These are phyloP conservation scores for Tribolium madens DNA, from an alignment of 1,140 invertebrate genomes.

Conservation along the genomic window DNA sequence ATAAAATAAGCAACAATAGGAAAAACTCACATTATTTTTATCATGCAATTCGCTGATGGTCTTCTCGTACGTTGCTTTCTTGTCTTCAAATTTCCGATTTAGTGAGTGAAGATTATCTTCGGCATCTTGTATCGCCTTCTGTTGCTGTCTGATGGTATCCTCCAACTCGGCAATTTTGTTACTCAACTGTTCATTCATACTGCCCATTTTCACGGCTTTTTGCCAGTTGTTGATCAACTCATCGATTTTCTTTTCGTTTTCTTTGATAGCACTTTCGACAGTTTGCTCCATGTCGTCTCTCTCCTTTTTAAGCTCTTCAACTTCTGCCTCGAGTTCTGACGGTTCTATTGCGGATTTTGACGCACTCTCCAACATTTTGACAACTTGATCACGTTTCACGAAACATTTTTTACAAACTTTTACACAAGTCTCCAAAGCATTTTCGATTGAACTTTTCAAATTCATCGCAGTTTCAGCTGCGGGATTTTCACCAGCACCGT, in stretches of 20 bases:
- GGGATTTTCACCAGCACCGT: slow-evolving; percentile 51
- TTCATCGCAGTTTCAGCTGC: slow-evolving; percentile 50
- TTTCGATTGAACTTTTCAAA: slow-evolving; percentile 57
- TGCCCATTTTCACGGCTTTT: slow-evolving; percentile 50
- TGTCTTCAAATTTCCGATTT: slow-evolving; percentile 55
- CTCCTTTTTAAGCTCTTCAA: slow-evolving; percentile 54
- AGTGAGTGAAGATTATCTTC: slow-evolving; percentile 50
- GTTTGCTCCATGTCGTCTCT: slow-evolving; percentile 51
- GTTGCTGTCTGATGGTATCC: slow-evolving; percentile 53
- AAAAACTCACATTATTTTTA: slow-evolving; percentile 54
- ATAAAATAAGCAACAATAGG: not conserved
- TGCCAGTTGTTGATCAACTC: slow-evolving; percentile 57
- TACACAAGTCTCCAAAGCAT: slow-evolving; percentile 55
- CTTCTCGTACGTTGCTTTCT: slow-evolving; percentile 50
- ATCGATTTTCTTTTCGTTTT: slow-evolving; percentile 55
- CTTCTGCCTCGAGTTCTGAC: slow-evolving; percentile 49
- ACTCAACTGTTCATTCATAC: slow-evolving; percentile 24
- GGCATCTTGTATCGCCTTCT: slow-evolving; percentile 50
- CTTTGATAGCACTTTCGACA: slow-evolving; percentile 47
- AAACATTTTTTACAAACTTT: slow-evolving; percentile 57
- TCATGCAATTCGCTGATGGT: slow-evolving; percentile 55
- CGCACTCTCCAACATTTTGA: slow-evolving; percentile 56
- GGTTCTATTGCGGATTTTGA: slow-evolving; percentile 52
- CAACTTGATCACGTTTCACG: slow-evolving; percentile 50
- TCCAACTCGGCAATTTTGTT: slow-evolving; percentile 51